Conservation (phyloP, 2,888 invertebrate genomes). For the Silvanus unidentatus region DNA sequence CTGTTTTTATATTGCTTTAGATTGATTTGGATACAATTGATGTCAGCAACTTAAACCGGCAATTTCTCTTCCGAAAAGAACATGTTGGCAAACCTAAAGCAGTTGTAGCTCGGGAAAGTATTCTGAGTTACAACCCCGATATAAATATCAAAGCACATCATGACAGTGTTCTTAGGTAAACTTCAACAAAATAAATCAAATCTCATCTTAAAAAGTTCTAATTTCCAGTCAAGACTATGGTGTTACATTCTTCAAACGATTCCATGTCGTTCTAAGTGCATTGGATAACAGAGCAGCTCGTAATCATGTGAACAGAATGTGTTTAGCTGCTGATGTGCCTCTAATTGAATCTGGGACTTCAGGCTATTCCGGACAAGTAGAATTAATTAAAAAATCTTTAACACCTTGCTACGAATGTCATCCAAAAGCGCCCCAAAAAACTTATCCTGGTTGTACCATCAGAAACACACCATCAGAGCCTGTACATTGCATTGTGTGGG, state of each 20-base stretch:
- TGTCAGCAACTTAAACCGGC: slow-evolving; percentile 96
- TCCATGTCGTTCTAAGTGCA: slow-evolving; percentile 90
- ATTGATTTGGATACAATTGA: slow-evolving; percentile 99
- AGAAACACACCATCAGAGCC: slow-evolving; percentile 98
- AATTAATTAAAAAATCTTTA: slow-evolving; percentile 74
- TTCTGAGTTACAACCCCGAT: slow-evolving; percentile 80
- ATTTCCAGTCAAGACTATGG: slow-evolving; percentile 82
- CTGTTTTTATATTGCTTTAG: too few relatives aligned
- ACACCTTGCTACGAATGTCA: slow-evolving; percentile 98
- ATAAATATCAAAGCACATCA: slow-evolving; percentile 85
- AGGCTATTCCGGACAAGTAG: slow-evolving; percentile 96
- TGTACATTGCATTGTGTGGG: slow-evolving; percentile 99
- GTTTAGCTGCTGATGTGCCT: slow-evolving; percentile 89
- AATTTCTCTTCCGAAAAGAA: slow-evolving; percentile 96
- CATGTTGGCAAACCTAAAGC: slow-evolving; percentile 98
- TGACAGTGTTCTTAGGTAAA: slow-evolving; percentile 76
- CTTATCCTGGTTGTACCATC: slow-evolving; percentile 97
- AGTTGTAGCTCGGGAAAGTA: slow-evolving; percentile 83
- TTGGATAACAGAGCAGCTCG: slow-evolving; percentile 94
- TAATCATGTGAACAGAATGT: slow-evolving; percentile 98
- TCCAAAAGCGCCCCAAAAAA: slow-evolving; percentile 84
- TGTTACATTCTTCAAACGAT: slow-evolving; percentile 84
- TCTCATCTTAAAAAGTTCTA: slow-evolving; percentile 14
- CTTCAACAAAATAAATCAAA: not conserved
- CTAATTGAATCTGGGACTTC: slow-evolving; percentile 96